Conservation (phyloP, 2,888 invertebrate species). For the Mayetiola destructor region DNA sequence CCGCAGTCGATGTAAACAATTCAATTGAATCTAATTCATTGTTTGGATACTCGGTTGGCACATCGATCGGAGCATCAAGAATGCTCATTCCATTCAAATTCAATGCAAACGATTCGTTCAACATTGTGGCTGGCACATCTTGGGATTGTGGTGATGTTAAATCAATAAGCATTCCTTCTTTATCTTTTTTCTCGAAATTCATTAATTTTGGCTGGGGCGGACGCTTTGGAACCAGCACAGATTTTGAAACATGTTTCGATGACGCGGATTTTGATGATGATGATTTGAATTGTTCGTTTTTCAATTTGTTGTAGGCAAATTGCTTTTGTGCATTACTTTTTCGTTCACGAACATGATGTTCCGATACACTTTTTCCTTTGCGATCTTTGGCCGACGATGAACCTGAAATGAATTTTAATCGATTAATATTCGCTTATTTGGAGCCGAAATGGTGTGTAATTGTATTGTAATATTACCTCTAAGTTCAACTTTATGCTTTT, state of each 20-base stretch:
- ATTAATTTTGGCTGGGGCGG: constrained; percentile 32
- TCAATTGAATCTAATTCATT: constrained; percentile 19
- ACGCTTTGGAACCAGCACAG: constrained; percentile 26
- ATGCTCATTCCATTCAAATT: constrained; percentile 31
- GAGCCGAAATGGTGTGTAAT: neutral
- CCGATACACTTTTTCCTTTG: constrained; percentile 34
- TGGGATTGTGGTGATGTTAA: constrained; percentile 41
- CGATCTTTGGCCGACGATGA: constrained; percentile 22
- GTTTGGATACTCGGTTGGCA: constrained; percentile 35
- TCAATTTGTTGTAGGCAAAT: constrained; percentile 69
- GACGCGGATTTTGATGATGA: constrained; percentile 24
- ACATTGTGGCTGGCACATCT: constrained; percentile 25
- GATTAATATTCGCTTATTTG: neutral
- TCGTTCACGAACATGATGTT: constrained; percentile 30
- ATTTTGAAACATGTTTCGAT: constrained; percentile 24
- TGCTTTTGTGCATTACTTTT: constrained; percentile 44
- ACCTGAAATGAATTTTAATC: neutral
- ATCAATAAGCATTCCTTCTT: constrained; percentile 61
- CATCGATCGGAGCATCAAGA: constrained; percentile 60
- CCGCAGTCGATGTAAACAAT: constrained; percentile 19
- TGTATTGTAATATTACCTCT: constrained; percentile 18
- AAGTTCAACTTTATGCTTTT: constrained; percentile 22
- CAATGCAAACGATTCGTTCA: constrained; percentile 1
- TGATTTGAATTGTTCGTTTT: too few relatives aligned
- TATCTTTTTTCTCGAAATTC: constrained; percentile 21